These are phyloP conservation scores for Boleophthalmus pectinirostris DNA, from an alignment of 2,113 vertebrate genomes.

Conservation along the genomic window DNA sequence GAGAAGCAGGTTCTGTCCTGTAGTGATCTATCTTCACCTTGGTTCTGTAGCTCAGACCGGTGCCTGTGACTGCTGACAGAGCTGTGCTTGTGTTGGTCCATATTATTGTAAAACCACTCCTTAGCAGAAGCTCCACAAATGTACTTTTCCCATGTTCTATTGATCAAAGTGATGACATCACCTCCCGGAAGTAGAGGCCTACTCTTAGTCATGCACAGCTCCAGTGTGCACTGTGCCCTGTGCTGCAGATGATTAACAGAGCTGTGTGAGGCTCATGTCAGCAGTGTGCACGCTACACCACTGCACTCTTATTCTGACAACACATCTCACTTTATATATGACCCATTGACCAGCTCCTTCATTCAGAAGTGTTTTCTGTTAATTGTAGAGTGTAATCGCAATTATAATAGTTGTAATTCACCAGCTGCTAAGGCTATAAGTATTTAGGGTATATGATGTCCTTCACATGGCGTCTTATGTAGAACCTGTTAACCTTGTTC, in stretches of 20 bases:
- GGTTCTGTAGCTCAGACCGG: background rate
- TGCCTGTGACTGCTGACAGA: background rate
- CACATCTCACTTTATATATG: background rate
- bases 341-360: background rate
- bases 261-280: background rate
- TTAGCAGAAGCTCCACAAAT: background rate
- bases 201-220: background rate
- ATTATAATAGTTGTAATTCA: no score
- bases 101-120: background rate
- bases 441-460: no score
- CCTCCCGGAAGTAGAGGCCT: constrained; percentile 1
- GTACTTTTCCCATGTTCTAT: background rate
- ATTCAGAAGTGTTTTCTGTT: background rate
- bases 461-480: no score
- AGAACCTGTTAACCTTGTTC: background rate
- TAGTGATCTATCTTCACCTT: background rate
- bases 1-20: background rate
- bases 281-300: background rate
- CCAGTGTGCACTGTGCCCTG: constrained; percentile 4
- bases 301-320: background rate
- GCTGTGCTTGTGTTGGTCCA: background rate
- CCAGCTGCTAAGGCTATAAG: no score
- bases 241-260: constrained; percentile 5
- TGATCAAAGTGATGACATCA: background rate
- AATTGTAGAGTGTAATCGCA: background rate